Evolutionary conservation across 2,797 vertebrate species (phyloP).

Genomic region (Liasis olivaceus): DNA sequence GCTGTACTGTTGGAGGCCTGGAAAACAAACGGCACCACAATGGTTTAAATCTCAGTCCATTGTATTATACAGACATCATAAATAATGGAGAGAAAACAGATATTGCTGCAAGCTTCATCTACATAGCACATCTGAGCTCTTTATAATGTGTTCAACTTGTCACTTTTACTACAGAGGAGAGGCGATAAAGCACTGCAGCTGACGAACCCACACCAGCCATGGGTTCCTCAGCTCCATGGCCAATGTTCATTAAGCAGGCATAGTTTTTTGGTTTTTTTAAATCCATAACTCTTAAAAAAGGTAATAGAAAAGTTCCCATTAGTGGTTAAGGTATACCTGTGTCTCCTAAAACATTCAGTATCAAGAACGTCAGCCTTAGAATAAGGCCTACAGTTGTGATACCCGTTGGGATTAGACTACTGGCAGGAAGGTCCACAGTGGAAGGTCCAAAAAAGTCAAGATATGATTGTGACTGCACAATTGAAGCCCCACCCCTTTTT

Average conservation of each 20-base stretch:
- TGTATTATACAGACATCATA: constrained; percentile 86
- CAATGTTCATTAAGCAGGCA: constrained; percentile 83
- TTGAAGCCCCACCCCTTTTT: too few species aligned
- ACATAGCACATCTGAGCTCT: constrained; percentile 86
- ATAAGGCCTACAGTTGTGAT: not conserved
- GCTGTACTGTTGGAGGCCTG: constrained; percentile 80
- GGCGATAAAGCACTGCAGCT: constrained; percentile 84
- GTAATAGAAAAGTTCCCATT: constrained; percentile 78
- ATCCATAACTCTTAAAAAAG: constrained; percentile 83
- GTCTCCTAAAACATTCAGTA: constrained; percentile 59
- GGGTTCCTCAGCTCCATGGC: constrained; percentile 75
- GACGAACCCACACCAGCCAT: constrained; percentile 80
- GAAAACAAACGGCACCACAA: constrained; percentile 84
- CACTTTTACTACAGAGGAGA: constrained; percentile 84
- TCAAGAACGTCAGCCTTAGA: not conserved
- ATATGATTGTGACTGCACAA: not conserved
- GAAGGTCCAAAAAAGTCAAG: not conserved
- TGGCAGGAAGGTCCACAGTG: not conserved
- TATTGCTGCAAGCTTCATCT: constrained; percentile 85
- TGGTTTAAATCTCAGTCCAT: constrained; percentile 86
- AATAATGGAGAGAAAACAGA: constrained; percentile 85
- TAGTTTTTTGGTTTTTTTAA: constrained; percentile 81
- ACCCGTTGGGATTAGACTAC: not conserved
- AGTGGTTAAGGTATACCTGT: constrained; percentile 77
- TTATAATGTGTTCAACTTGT: constrained; percentile 84